Conservation (phyloP, 2,797 vertebrate genomes). For the Pangasius krempfi region DNA sequence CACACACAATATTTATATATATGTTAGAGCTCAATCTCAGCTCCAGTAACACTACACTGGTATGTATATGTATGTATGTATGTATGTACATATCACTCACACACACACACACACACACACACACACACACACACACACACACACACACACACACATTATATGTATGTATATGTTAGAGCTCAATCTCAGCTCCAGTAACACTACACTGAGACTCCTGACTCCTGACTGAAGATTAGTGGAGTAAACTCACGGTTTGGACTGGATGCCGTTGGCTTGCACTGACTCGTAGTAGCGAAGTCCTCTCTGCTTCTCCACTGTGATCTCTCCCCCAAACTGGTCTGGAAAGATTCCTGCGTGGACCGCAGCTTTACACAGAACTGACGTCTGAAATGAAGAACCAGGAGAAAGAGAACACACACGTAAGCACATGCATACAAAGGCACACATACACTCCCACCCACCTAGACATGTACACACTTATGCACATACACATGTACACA, state of each 20-base stretch:
- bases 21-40: no score
- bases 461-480: neutral
- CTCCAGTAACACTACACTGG: no score
- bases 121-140: no score
- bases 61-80: no score
- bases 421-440: neutral
- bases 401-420: neutral
- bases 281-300: conserved; percentile 79
- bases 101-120: no score
- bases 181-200: no score
- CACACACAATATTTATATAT: no score
- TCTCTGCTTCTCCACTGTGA: conserved; percentile 76
- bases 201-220: neutral
- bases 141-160: no score
- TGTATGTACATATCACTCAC: no score
- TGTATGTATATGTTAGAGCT: no score
- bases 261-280: conserved; percentile 76
- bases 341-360: conserved; percentile 82
- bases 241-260: conserved; percentile 79
- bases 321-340: conserved; percentile 80
- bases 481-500: neutral
- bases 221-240: neutral
- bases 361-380: conserved; percentile 83
- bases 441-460: neutral
- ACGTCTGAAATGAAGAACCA: conserved; percentile 75